Evolutionary conservation across 2,888 invertebrate genomes (phyloP).

Genomic region (Lepidocyrtoides sp.): DNA sequence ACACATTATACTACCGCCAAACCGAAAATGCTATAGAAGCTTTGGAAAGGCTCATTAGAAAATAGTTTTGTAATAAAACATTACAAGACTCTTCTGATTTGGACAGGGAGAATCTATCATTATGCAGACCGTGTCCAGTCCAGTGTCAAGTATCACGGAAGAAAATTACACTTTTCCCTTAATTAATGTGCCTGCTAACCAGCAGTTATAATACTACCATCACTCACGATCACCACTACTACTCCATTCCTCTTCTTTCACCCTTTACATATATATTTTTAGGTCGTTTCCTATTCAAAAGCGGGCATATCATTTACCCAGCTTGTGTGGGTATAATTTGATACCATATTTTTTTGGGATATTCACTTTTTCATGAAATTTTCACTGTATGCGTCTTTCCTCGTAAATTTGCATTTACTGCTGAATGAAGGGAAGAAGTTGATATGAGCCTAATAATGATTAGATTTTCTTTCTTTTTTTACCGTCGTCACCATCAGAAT

Average conservation of each 20-base stretch:
- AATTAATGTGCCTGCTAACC: slow-evolving; percentile 77
- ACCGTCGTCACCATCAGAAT: neutral
- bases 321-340: too few species aligned
- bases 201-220: slow-evolving; percentile 62
- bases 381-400: too few species aligned
- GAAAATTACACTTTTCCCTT: slow-evolving; percentile 80
- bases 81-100: slow-evolving; percentile 72
- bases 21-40: too few species aligned
- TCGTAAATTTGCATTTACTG: too few species aligned
- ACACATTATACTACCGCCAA: too few species aligned
- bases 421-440: too few species aligned
- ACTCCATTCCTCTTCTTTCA: too few species aligned
- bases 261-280: too few species aligned
- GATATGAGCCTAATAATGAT: slow-evolving; percentile 4
- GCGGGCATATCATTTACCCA: too few species aligned
- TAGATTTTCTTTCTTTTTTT: slow-evolving; percentile 21
- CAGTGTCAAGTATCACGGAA: slow-evolving; percentile 77
- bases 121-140: slow-evolving; percentile 77
- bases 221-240: slow-evolving; percentile 8
- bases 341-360: too few species aligned
- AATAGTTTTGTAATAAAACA: slow-evolving; percentile 53
- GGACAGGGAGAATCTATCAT: slow-evolving; percentile 78
- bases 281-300: slow-evolving; percentile 46
- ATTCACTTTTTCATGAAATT: too few species aligned
- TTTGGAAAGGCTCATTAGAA: slow-evolving; percentile 77